Evolutionary conservation across 2,888 invertebrate species (phyloP), one percentile per base, ranked within the genome.

Genomic region (Drosophila koepferae): DNA sequence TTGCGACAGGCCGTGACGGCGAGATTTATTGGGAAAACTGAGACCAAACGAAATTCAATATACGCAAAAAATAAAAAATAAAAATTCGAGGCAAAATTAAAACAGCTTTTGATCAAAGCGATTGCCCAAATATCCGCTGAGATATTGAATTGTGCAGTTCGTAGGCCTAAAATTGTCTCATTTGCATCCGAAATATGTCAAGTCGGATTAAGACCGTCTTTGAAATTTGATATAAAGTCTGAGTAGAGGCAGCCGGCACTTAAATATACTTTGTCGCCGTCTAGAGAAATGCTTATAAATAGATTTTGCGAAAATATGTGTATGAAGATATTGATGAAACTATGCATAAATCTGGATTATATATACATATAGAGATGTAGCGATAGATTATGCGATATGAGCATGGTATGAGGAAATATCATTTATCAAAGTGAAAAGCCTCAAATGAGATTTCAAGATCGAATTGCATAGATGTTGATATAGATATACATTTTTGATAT

Each of bases 1-100:
- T 72, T 82, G 55, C 77, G 77, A 85, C 82, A 6, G 66, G 82
- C 82, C 85, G 68, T 18, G 31, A 34, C 40, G 58, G 58, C 56
- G 38, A 48, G 51, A 40, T 59, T 61, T 31, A 12, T 20, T 44
- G 53, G 62, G 23, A 68, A 69, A 68, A 43, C 46, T 34, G 18
- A 41, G 40, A 34, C 41, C 49, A 28, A 63, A 49, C n/a, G 31
- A 67, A 65, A 36, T 55, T 8, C 34, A 31, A 51, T 41, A 23
- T 48, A 41, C 14, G 23, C 28, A 46, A 20, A 23, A 23, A 14
- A 44, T 4, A 14, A 44, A 6, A 34, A 34, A 18, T 20, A 23
- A 9, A 23, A 9, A 40, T n/a, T 18, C 12, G 10, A 41, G 12
- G 12, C n/a, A 55, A 59, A n/a, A 18, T 23, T n/a, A 40, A 56